Percentiles rank a stretch among this genome's conserved stretches.
Evolutionary conservation across 2,113 vertebrate genomes (phyloP).

Genomic region (Thermophis baileyi): DNA sequence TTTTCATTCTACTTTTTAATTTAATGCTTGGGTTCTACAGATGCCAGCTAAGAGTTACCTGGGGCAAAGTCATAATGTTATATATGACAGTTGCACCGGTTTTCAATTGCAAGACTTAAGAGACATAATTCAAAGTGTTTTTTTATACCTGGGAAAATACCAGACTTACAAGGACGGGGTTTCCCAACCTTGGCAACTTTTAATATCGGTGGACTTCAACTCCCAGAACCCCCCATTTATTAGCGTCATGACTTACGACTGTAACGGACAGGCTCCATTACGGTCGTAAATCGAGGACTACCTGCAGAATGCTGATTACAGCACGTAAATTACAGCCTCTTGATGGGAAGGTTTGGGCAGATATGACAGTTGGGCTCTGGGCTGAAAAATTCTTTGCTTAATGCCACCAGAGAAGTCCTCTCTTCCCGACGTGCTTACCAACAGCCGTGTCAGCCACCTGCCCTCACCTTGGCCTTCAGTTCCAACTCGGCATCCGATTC

Average conservation of each 20-base stretch:
- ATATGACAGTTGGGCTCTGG: not conserved
- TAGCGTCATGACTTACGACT: not conserved
- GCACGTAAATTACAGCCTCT: not conserved
- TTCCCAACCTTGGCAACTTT: not conserved
- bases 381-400: not conserved
- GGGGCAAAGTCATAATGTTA: not conserved
- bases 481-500: slow-evolving; percentile 97
- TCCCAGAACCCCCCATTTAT: not conserved
- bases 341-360: not conserved
- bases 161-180: not conserved
- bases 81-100: not conserved
- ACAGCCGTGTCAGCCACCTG: not conserved
- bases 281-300: not conserved
- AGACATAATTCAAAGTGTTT: not conserved
- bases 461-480: slow-evolving; percentile 83
- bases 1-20: not conserved
- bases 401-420: not conserved
- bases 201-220: not conserved
- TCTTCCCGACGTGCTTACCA: not conserved
- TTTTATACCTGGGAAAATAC: not conserved
- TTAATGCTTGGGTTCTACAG: not conserved
- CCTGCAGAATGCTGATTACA: not conserved
- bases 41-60: not conserved
- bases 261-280: not conserved
- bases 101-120: not conserved